Evolutionary conservation across 2,888 invertebrate species (phyloP).

Genomic region (Scaptomyza polygonia): DNA sequence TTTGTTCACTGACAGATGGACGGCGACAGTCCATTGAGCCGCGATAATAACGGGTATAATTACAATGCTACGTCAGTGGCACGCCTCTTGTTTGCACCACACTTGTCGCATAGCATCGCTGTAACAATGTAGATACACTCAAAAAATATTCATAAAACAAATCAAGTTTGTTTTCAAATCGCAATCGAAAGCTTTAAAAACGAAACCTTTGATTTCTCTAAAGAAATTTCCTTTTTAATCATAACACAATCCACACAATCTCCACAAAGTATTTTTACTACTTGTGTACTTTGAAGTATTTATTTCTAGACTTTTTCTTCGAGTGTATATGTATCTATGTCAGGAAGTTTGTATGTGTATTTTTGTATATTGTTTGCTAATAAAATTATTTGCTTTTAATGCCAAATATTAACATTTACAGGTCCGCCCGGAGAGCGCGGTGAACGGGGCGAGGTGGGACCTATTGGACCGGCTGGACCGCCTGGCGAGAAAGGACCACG

Average conservation of each 20-base stretch:
- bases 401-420: constrained; percentile 61
- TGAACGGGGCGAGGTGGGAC: constrained; percentile 86
- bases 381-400: constrained; percentile 60
- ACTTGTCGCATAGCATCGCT: constrained; percentile 35
- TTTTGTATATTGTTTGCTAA: constrained; percentile 35
- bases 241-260: no score
- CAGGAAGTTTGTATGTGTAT: background rate
- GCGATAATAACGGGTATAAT: constrained; percentile 60
- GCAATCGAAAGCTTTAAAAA: no score
- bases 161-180: no score
- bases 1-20: constrained; percentile 55
- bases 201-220: no score
- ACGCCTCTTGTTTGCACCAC: constrained; percentile 54
- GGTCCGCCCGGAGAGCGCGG: constrained; percentile 83
- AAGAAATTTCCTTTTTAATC: no score
- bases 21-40: constrained; percentile 47
- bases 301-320: background rate
- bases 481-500: constrained; percentile 95
- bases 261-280: no score
- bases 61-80: constrained; percentile 42
- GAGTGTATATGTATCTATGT: background rate
- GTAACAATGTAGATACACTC: background rate
- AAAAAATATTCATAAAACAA: background rate
- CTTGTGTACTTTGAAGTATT: no score
- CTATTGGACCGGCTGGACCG: constrained; percentile 90